Percentiles rank a stretch among this genome's conserved stretches.
Evolutionary conservation across 1,140 invertebrate genomes (phyloP).

Genomic region (Nasonia vitripennis): DNA sequence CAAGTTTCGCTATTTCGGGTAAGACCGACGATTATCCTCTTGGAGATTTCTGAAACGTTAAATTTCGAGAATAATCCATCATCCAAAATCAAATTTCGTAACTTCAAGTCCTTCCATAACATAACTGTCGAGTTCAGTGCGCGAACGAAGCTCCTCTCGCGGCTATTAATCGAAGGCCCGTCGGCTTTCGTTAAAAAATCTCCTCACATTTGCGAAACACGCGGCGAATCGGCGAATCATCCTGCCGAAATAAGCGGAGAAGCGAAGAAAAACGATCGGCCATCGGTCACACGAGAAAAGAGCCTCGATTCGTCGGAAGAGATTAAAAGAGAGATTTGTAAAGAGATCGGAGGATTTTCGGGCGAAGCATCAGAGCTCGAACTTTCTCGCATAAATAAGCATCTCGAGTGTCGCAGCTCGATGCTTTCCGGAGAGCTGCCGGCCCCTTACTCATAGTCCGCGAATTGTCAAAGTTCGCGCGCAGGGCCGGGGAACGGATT

Average conservation of each 20-base stretch:
- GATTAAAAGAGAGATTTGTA: constrained; percentile 36
- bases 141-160: too few relatives aligned
- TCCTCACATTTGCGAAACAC: neutral
- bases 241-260: neutral
- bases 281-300: neutral
- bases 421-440: neutral
- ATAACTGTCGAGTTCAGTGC: too few relatives aligned
- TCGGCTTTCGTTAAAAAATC: too few relatives aligned
- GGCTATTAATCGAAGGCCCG: too few relatives aligned
- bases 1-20: too few relatives aligned
- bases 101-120: too few relatives aligned
- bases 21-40: too few relatives aligned
- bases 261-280: neutral
- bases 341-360: constrained; percentile 9
- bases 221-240: neutral
- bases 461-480: constrained; percentile 39
- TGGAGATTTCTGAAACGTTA: too few relatives aligned
- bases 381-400: constrained; percentile 42
- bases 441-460: constrained; percentile 37
- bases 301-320: neutral
- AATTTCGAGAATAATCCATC: too few relatives aligned
- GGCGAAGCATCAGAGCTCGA: neutral
- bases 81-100: too few relatives aligned
- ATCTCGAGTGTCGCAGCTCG: neutral
- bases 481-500: neutral